Evolutionary conservation across 2,888 invertebrate species (phyloP).

Genomic region (Mellilla xanthometata): DNA sequence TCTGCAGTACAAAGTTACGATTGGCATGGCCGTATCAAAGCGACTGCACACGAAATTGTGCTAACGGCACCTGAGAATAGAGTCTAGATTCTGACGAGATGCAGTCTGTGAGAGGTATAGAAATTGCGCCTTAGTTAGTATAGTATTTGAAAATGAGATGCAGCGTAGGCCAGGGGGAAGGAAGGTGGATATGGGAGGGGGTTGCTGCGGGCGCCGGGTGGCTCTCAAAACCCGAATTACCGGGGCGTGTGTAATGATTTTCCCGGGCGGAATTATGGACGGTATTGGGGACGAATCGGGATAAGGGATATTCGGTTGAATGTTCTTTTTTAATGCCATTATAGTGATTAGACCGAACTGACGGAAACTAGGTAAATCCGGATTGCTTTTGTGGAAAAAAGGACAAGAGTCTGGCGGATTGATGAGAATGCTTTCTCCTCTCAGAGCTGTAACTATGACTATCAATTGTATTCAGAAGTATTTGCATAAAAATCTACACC

Average conservation of each 20-base stretch:
- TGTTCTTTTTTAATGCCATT: conserved; percentile 54
- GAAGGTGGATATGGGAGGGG: conserved; percentile 34
- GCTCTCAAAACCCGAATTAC: conserved; percentile 79
- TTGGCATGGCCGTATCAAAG: conserved; percentile 46
- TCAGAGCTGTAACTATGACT: no score
- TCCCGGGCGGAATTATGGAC: conserved; percentile 77
- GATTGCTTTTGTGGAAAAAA: conserved; percentile 11
- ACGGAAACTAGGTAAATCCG: conserved; percentile 31
- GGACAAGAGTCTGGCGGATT: no score
- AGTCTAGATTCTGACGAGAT: conserved; percentile 53
- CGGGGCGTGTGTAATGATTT: conserved; percentile 82
- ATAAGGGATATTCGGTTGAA: conserved; percentile 39
- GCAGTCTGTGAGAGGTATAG: conserved; percentile 47
- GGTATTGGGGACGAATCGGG: conserved; percentile 68
- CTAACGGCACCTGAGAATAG: conserved; percentile 46
- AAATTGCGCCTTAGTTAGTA: conserved; percentile 63
- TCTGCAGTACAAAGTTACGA: conserved; percentile 64
- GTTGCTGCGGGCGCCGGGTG: conserved; percentile 37
- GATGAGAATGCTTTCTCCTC: no score
- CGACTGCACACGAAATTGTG: conserved; percentile 41
- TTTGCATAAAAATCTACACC: no score
- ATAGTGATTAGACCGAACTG: conserved; percentile 44
- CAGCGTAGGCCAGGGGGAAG: conserved; percentile 61
- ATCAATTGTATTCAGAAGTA: no score
- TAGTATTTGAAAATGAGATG: conserved; percentile 81